Evolutionary conservation across 2,888 invertebrate species (phyloP).

Genomic region (Epistrophella euchroma): DNA sequence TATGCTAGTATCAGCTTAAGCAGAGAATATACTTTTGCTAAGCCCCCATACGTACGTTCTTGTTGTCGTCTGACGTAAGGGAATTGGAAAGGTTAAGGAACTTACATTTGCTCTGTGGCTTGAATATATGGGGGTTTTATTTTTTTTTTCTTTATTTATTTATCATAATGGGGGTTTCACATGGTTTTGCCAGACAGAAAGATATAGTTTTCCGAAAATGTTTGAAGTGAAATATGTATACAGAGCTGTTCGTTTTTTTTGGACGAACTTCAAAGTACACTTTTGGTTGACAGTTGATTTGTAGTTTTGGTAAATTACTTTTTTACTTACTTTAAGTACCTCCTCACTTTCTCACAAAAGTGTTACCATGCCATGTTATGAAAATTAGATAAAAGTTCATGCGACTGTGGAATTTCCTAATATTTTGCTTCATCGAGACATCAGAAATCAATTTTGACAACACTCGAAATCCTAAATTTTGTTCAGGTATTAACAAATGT

Average conservation of each 20-base stretch:
- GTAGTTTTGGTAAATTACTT: not conserved
- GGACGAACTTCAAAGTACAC: not conserved
- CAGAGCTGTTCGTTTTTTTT: not conserved
- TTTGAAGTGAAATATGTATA: not conserved
- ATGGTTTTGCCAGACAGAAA: constrained; percentile 10
- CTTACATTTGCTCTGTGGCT: constrained; percentile 33
- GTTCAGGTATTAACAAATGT: too few species aligned
- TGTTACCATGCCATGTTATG: too few species aligned
- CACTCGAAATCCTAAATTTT: too few species aligned
- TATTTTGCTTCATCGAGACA: too few species aligned
- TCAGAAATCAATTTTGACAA: too few species aligned
- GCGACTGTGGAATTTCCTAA: too few species aligned
- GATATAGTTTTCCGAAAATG: constrained; percentile 12
- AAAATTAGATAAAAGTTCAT: too few species aligned
- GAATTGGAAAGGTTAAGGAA: constrained; percentile 66
- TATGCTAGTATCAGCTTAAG: not conserved
- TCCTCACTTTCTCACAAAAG: too few species aligned
- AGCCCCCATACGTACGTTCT: constrained; percentile 3
- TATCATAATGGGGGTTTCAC: constrained; percentile 12
- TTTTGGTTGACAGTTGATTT: constrained; percentile 5
- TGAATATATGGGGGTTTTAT: not conserved
- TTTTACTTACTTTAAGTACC: not conserved
- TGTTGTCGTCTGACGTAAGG: constrained; percentile 52
- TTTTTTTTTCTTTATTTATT: not conserved
- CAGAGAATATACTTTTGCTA: not conserved